A percentile compares a stretch with the other conserved stretches of the same genome.
Conservation (phyloP, 1,140 invertebrate species). For the Apis laboriosa region DNA sequence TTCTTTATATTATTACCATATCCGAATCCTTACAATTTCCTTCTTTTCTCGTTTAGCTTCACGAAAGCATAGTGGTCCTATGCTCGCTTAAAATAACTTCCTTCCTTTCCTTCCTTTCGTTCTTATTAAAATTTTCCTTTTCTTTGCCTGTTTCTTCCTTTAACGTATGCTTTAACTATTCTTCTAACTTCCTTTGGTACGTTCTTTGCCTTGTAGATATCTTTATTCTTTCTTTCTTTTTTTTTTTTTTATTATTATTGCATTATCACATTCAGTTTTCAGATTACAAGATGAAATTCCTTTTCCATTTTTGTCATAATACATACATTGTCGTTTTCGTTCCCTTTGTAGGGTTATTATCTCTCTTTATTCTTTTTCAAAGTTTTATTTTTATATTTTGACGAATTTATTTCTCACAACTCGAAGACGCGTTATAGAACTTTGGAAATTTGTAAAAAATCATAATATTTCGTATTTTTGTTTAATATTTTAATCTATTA, state of each 20-base stretch:
- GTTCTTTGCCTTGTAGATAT: not conserved
- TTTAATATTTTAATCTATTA: no score
- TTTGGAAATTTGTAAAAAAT: no score
- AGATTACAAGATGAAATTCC: not conserved
- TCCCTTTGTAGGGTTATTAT: not conserved
- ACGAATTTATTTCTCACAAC: no score
- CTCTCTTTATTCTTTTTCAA: not conserved
- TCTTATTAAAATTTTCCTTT: not conserved
- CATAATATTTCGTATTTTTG: no score
- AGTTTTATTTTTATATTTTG: no score
- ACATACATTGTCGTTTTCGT: not conserved
- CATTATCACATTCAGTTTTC: not conserved
- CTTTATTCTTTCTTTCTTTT: no score
- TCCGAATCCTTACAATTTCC: not conserved
- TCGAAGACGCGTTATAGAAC: no score
- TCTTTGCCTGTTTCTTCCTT: not conserved
- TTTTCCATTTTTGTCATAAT: not conserved
- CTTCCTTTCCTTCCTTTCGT: not conserved
- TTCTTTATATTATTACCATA: not conserved
- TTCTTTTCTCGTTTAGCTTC: not conserved
- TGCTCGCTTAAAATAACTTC: not conserved
- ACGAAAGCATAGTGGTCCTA: not conserved
- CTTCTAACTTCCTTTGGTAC: not conserved
- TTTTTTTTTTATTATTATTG: not conserved
- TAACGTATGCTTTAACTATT: not conserved